Evolutionary conservation across 2,888 invertebrate species (phyloP).

Genomic region (Trilocha varians): DNA sequence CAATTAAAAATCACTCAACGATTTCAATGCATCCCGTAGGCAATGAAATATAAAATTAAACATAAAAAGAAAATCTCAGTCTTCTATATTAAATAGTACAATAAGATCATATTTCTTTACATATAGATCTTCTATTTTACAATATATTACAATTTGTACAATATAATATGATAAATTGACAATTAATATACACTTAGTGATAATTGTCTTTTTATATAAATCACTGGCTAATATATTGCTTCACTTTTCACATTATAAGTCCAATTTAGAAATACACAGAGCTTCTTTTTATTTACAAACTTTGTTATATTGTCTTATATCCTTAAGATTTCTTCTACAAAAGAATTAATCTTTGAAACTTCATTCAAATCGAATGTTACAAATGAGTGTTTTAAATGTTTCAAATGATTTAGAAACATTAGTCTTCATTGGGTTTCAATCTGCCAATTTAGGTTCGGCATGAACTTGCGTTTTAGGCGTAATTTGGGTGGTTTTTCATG

Average conservation of each 20-base stretch:
- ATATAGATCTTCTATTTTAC: constrained; percentile 40
- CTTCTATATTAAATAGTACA: constrained; percentile 60
- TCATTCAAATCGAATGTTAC: too few relatives aligned
- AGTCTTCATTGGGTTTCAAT: too few relatives aligned
- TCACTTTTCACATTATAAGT: not conserved
- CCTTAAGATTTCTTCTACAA: too few relatives aligned
- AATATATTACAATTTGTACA: constrained; percentile 59
- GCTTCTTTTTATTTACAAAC: too few relatives aligned
- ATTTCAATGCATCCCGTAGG: not conserved
- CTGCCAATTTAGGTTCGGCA: too few relatives aligned
- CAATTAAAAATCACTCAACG: not conserved
- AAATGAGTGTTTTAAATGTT: too few relatives aligned
- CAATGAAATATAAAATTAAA: constrained; percentile 1
- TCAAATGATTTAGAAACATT: too few relatives aligned
- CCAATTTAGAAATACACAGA: not conserved
- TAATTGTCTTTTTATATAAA: constrained; percentile 9
- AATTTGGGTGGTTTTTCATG: too few relatives aligned
- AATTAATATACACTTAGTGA: constrained; percentile 5
- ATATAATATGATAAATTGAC: constrained; percentile 34
- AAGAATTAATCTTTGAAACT: too few relatives aligned
- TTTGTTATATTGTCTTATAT: too few relatives aligned
- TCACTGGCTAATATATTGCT: constrained; percentile 11
- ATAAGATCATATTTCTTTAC: constrained; percentile 49
- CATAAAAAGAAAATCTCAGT: constrained; percentile 54
- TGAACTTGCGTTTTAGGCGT: too few relatives aligned